Evolutionary conservation across 2,888 invertebrate genomes (phyloP), one percentile per base, ranked within the genome.

Genomic region (Esperia sulphurella): DNA sequence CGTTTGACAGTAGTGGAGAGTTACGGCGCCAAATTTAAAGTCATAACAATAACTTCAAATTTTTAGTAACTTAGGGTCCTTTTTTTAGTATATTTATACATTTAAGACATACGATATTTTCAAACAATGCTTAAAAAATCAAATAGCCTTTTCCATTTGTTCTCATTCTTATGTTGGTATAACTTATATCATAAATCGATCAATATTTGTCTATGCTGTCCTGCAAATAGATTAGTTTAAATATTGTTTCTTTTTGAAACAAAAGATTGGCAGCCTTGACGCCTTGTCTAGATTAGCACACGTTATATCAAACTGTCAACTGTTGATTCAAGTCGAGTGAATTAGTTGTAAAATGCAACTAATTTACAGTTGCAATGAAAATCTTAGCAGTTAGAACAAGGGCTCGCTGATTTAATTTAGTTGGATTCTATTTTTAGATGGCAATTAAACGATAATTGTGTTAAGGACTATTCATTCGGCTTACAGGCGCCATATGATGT

Each of bases 401-500:
- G 50, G 45, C 77, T 29, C 39, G 37, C 7, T 14, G 31, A 41
- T 35, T 10, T 45, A 39, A 31, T 43, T 81, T 75, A 79, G 58
- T 67, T 65, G 56, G 50, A 58, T 76, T 71, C 82, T 82, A 82
- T 82, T 83, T 83, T 75, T 76, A 79, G 68, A 59, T 60, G 63
- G 60, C 76, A 73, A 73, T 77, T 79, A 75, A 71, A 66, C 68
- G 75, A 62, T 80, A 81, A 83, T 80, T 82, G 80, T 81, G 76
- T 70, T 79, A 77, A 80, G 77, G 75, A 75, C 77, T 69, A 63
- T 63, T 63, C 61, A 61, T 52, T 50, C 58, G 50, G 55, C 61
- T 48, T 43, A 43, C 47, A 43, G 47, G 44, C 48, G 48, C 48
- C 48, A 13, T 43, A 21, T 43, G 30, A 44, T 48, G 48, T 43